Evolutionary conservation across 2,113 vertebrate genomes (phyloP), one percentile per base, ranked within the genome.

Genomic region (Pithys albifrons): DNA sequence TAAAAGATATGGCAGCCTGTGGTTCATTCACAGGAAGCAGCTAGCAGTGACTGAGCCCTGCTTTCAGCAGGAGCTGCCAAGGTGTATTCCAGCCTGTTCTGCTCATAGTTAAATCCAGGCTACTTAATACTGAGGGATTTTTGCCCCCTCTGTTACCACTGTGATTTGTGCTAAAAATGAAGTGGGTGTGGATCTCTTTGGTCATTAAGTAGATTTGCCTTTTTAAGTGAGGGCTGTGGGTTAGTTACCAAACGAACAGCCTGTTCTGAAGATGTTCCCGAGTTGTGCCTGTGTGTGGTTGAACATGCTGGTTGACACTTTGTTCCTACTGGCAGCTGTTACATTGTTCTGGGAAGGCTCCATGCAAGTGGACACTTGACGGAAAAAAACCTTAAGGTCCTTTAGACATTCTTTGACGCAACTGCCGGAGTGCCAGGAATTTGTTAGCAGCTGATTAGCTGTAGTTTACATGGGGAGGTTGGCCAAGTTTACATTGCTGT

Each of bases 401-500:
- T 91, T 91, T 43, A 95, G 76, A 66, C 84, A 81, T 84, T 41
- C 81, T 95, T 79, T 95, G 97, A 97, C 79, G 76, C 84, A 96
- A 86, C 65, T 92, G 73, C 93, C 70, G 86, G 94, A 88, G 89
- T 96, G 91, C 96, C 83, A 83, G 95, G 96, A 97, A 96, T 95
- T 91, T 75, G 91, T 94, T 91, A 83, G 92, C 80, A 93, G 92
- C 93, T 97, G 95, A 96, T 97, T 93, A 85, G 78, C 81, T 89
- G 77, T 67, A 81, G 95, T 97, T 96, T 97, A 95, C 70, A 10
- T 57, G 72, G 73, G 85, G 83, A 96, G 64, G 27, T 29, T 41
- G 84, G 93, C 96, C 96, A 96, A 96, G 96, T 97, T 98, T 97
- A 97, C 93, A 97, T 97, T 97, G 88, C 92, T 96, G 92, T 85